Base-by-base conservation (phyloP, 2,797 vertebrate species). In the Myotis pilosus region DNA sequence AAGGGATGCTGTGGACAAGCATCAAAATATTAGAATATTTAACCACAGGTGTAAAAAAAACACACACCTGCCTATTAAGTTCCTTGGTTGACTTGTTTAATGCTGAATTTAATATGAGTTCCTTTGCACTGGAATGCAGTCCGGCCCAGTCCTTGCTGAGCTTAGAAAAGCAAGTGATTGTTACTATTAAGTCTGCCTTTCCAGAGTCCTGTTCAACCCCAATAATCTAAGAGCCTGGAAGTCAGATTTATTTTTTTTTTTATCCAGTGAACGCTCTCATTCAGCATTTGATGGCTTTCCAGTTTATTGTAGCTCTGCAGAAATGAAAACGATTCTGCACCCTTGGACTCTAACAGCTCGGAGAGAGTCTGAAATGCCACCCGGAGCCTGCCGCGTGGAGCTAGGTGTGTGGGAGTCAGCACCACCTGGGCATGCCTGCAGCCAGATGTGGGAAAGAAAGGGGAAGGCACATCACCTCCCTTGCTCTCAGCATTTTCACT, bases 121-220 rank as follows among this genome's bases (percentile, higher is more conserved):
- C 66, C 13, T 82, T 97, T 96, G 94, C 94, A 7, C 75, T 62
- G 57, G 64, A 87, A 95, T 89, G 44, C n/a, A 66, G 41, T 84
- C 92, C 76, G 30, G 74, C 74, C 95, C 17, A 30, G 57, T 94
- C 76, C 53, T 80, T 87, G 57, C 83, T 92, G 86, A 66, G 10
- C 97, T 97, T 85, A 92, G 75, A 92, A 91, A 71, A 95, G 93
- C 11, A 2, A 93, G 93, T 41, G 89, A 62, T 85, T 95, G 76
- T 93, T 97, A 16, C 2, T 97, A 98, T 97, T 94, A 92, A 96
- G 76, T 80, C 78, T 88, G 30, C 87, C 96, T 98, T 97, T 94
- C 90, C 92, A 93, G 87, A 83, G 64, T 92, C 38, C 33, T 81
- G 90, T 97, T 94, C 82, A 95, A 87, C 92, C 95, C 80, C 55